Evolutionary conservation across 2,113 vertebrate species (phyloP).

Genomic region (Ciconia maguari): DNA sequence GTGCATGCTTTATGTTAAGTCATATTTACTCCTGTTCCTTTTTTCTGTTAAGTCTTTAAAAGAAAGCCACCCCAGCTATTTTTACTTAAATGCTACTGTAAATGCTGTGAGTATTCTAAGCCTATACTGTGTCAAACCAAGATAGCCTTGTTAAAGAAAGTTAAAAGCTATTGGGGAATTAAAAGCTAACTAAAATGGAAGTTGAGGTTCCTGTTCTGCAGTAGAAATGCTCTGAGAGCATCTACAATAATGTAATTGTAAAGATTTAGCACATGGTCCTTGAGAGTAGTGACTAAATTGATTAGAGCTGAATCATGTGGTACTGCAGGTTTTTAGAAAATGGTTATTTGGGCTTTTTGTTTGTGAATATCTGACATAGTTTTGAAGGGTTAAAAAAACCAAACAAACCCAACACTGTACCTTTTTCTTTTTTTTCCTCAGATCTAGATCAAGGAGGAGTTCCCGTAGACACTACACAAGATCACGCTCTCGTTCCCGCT

Average conservation of each 20-base stretch:
- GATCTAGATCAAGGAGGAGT: slow-evolving; percentile 90
- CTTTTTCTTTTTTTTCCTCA: slow-evolving; percentile 6
- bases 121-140: neutral
- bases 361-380: neutral
- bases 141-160: neutral
- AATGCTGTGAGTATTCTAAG: neutral
- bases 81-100: neutral
- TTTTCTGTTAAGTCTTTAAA: neutral
- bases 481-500: slow-evolving; percentile 88
- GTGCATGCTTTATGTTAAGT: neutral
- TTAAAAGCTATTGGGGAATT: neutral
- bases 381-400: neutral
- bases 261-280: neutral
- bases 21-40: neutral
- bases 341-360: neutral
- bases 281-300: neutral
- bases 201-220: neutral
- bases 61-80: neutral
- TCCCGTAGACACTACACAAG: slow-evolving; percentile 90
- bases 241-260: neutral
- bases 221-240: neutral
- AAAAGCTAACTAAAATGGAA: neutral
- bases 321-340: neutral
- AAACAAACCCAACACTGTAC: neutral
- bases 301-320: neutral